phyloP scores from a whole-genome alignment of 2,888 invertebrate species.

The Torymus auratus region DNA sequence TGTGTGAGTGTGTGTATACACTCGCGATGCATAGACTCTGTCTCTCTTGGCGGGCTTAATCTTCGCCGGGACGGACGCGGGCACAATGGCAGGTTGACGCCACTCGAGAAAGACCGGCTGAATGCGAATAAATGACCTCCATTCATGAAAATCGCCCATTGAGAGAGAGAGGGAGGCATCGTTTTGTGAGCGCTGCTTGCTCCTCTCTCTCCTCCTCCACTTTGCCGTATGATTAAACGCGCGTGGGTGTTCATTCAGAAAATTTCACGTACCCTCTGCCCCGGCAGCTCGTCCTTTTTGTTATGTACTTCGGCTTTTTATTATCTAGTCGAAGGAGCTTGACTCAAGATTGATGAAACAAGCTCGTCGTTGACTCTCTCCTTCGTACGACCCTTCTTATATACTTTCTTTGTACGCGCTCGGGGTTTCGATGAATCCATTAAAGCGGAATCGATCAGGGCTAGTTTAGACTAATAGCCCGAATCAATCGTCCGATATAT shows the following conservation, averaged over 20 bases:
- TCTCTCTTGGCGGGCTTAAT: constrained; percentile 62
- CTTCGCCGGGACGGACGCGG: constrained; percentile 50
- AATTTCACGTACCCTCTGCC: constrained; percentile 36
- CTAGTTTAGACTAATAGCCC: no score
- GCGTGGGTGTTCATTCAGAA: constrained; percentile 50
- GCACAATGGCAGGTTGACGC: constrained; percentile 71
- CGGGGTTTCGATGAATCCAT: constrained; percentile 35
- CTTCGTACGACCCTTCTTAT: no score
- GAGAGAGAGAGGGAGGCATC: constrained; percentile 19
- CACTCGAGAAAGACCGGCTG: constrained; percentile 64
- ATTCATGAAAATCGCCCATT: constrained; percentile 72
- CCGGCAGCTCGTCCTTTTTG: background rate
- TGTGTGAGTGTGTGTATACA: constrained; percentile 59
- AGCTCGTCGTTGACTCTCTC: constrained; percentile 2
- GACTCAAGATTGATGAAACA: constrained; percentile 50
- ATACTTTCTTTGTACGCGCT: no score
- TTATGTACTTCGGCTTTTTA: constrained; percentile 8
- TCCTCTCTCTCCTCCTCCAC: constrained; percentile 46
- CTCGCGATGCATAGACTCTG: constrained; percentile 64
- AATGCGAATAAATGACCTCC: constrained; percentile 74
- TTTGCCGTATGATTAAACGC: constrained; percentile 50
- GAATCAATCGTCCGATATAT: no score
- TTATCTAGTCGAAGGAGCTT: constrained; percentile 33
- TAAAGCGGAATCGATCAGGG: constrained; percentile 44
- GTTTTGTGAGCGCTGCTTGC: constrained; percentile 31